A percentile compares a stretch with the other conserved stretches of the same genome.
Conservation (phyloP, 2,797 vertebrate genomes). For the Typhlichthys eigenmanni region DNA sequence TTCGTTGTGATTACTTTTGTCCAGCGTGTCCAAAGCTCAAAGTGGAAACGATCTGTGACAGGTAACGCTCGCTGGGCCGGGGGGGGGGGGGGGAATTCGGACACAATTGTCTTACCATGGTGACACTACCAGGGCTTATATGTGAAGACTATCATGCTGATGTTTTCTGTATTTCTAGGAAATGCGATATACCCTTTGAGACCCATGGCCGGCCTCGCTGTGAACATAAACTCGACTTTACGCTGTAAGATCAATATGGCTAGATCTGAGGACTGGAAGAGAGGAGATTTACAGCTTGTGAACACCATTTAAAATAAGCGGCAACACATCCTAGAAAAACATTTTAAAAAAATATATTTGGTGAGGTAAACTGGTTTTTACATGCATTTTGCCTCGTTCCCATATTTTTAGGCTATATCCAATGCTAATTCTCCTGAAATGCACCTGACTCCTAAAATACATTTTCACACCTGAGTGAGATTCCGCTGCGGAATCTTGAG, state of each 20-base stretch:
- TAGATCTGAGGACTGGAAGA: too few relatives aligned
- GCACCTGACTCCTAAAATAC: conserved; percentile 35
- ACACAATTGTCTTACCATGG: conserved; percentile 4
- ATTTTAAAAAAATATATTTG: too few relatives aligned
- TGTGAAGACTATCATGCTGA: neutral
- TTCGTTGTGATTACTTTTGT: neutral
- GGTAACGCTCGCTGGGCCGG: neutral
- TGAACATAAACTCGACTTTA: too few relatives aligned
- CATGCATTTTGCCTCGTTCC: too few relatives aligned
- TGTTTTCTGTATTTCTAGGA: neutral
- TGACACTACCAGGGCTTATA: neutral
- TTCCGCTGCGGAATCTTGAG: conserved; percentile 32
- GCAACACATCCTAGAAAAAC: too few relatives aligned
- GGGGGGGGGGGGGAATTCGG: neutral
- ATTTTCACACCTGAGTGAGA: conserved; percentile 35
- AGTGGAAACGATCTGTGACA: neutral
- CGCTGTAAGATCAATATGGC: too few relatives aligned
- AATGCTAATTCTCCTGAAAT: neutral
- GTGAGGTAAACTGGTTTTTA: too few relatives aligned
- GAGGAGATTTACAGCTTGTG: too few relatives aligned
- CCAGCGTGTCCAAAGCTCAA: neutral
- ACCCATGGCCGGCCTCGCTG: too few relatives aligned
- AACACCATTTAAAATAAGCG: too few relatives aligned
- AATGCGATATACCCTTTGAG: neutral
- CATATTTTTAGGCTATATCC: too few relatives aligned